phyloP scores from a whole-genome alignment of 2,797 vertebrate species.

The Ateles fusciceps region DNA sequence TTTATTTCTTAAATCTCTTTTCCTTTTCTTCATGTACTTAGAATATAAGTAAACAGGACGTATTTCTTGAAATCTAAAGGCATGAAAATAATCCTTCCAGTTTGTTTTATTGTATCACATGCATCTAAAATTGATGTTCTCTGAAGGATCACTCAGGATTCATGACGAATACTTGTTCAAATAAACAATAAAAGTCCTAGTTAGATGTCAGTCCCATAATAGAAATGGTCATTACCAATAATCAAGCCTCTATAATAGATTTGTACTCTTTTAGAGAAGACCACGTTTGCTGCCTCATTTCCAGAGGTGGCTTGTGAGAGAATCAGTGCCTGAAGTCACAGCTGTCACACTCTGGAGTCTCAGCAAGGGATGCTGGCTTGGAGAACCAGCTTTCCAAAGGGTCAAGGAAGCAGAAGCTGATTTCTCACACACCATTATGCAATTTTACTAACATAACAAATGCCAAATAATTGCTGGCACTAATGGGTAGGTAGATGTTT shows the following conservation, averaged over 20 bases:
- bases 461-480: slow-evolving; percentile 69
- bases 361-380: slow-evolving; percentile 4
- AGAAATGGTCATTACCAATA: slow-evolving; percentile 66
- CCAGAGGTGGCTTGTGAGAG: not conserved
- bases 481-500: slow-evolving; percentile 63
- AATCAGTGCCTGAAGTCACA: not conserved
- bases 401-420: slow-evolving; percentile 73
- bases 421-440: slow-evolving; percentile 72
- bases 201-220: slow-evolving; percentile 56
- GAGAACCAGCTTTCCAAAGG: slow-evolving; percentile 66
- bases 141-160: slow-evolving; percentile 33
- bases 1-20: slow-evolving; percentile 33
- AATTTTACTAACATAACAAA: slow-evolving; percentile 73
- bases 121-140: slow-evolving; percentile 41
- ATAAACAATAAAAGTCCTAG: slow-evolving; percentile 9
- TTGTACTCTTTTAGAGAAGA: not conserved
- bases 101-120: not conserved
- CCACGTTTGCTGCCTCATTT: slow-evolving; percentile 12
- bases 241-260: slow-evolving; percentile 39
- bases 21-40: slow-evolving; percentile 33
- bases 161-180: slow-evolving; percentile 50
- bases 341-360: slow-evolving; percentile 41
- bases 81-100: not conserved
- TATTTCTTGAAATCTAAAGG: slow-evolving; percentile 52
- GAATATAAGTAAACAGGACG: not conserved